phyloP scores from a whole-genome alignment of 2,113 vertebrate genomes.

The Apodemus speciosus region DNA sequence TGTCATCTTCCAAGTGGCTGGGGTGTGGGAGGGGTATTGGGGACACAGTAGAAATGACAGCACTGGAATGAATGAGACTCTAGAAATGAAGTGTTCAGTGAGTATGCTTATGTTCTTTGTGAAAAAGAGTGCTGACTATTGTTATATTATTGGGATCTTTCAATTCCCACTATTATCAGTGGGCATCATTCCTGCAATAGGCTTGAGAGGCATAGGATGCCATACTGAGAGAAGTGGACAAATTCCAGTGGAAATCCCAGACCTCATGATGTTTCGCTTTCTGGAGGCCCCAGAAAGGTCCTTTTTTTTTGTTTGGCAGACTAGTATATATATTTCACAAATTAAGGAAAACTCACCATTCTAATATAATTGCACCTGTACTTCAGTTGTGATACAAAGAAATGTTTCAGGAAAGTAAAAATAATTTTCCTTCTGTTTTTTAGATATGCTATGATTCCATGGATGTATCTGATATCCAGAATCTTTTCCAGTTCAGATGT shows the following conservation, averaged over 20 bases:
- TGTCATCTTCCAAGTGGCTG: too few species aligned
- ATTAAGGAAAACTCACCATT: not conserved
- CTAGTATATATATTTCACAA: not conserved
- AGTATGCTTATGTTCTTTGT: not conserved
- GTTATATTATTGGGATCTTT: not conserved
- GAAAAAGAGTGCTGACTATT: not conserved
- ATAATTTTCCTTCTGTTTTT: not conserved
- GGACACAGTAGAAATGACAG: accelerated
- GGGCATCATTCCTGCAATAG: not conserved
- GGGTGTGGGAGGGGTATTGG: accelerated
- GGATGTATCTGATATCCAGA: conserved; percentile 86
- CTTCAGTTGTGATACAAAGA: too few species aligned
- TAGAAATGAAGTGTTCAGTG: not conserved
- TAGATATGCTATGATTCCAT: conserved; percentile 85
- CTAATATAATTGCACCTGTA: accelerated
- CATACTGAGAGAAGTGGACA: accelerated
- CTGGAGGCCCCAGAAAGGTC: accelerated
- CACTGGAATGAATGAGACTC: accelerated
- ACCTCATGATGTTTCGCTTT: accelerated
- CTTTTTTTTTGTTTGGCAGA: not conserved
- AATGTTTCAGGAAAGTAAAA: accelerated
- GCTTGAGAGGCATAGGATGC: not conserved
- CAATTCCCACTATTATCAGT: not conserved
- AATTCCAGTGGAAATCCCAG: accelerated
- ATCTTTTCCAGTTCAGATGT: conserved; percentile 84